phyloP scores from a whole-genome alignment of 2,113 vertebrate species.

The zebrafish (Danio rerio) region DNA sequence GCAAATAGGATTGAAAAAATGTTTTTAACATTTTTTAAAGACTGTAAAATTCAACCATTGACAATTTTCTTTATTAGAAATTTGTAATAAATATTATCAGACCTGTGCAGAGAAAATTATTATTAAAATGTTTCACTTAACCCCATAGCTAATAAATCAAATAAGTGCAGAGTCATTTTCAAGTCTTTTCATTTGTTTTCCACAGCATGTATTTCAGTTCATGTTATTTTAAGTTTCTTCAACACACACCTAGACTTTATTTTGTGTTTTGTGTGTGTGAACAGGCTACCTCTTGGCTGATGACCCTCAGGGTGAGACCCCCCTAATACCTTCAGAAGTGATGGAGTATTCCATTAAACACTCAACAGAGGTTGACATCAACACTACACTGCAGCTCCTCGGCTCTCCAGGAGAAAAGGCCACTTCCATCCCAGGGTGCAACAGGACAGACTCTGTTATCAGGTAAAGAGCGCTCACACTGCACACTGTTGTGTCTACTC shows the following conservation, averaged over 20 bases:
- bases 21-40: too few species aligned
- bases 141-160: too few species aligned
- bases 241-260: background rate
- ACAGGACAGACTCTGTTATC: constrained; percentile 98
- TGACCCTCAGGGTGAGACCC: constrained; percentile 98
- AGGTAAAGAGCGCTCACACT: constrained; percentile 78
- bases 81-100: too few species aligned
- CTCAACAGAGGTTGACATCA: constrained; percentile 97
- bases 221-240: background rate
- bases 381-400: constrained; percentile 96
- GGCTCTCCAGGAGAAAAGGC: constrained; percentile 98
- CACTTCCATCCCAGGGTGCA: constrained; percentile 96
- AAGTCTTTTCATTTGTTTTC: too few species aligned
- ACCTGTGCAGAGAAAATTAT: too few species aligned
- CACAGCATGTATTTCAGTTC: background rate
- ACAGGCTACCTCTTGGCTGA: constrained; percentile 97
- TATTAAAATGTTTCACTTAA: too few species aligned
- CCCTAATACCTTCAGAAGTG: constrained; percentile 95
- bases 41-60: too few species aligned
- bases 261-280: constrained; percentile 42
- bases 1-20: too few species aligned
- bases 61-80: too few species aligned
- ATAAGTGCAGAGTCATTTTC: too few species aligned
- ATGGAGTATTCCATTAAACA: constrained; percentile 99
- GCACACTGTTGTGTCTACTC: background rate